A percentile compares a stretch with the other conserved stretches of the same genome.
Evolutionary conservation across 2,888 invertebrate genomes (phyloP).

Genomic region (Argyra leucocephala): DNA sequence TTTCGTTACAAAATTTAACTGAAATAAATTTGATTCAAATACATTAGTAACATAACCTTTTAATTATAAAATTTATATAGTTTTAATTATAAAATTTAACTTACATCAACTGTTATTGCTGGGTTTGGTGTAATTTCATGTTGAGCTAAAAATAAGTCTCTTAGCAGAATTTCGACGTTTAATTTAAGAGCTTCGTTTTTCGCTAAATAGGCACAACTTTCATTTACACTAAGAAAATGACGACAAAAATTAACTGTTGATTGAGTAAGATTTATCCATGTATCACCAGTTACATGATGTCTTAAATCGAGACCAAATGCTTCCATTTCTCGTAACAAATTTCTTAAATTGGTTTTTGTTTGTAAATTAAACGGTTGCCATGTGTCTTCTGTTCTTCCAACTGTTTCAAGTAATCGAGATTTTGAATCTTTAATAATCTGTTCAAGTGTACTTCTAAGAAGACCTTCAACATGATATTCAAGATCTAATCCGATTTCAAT

Average conservation of each 20-base stretch:
- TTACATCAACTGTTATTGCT: constrained; percentile 39
- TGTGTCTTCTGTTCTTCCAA: constrained; percentile 41
- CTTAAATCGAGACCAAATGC: constrained; percentile 39
- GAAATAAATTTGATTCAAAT: constrained; percentile 19
- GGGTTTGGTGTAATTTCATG: constrained; percentile 37
- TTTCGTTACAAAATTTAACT: constrained; percentile 42
- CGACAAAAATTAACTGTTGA: constrained; percentile 40
- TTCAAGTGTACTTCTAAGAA: constrained; percentile 58
- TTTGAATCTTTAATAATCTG: constrained; percentile 41
- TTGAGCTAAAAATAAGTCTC: constrained; percentile 39
- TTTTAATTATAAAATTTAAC: constrained; percentile 21
- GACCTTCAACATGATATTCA: constrained; percentile 80
- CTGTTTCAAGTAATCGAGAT: constrained; percentile 37
- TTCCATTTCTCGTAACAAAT: constrained; percentile 37
- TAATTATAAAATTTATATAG: constrained; percentile 10
- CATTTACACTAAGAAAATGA: constrained; percentile 38
- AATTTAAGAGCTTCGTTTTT: constrained; percentile 38
- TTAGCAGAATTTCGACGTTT: constrained; percentile 34
- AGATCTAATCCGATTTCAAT: constrained; percentile 76
- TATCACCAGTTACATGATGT: constrained; percentile 40
- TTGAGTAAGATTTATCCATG: constrained; percentile 42
- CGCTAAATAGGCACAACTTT: constrained; percentile 39
- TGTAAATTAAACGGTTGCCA: constrained; percentile 44
- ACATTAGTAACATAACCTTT: constrained; percentile 7
- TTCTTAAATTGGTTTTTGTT: constrained; percentile 40